Evolutionary conservation across 92 coral and sea anemone genomes (phyloP).

Genomic region (Porites cylindrica): DNA sequence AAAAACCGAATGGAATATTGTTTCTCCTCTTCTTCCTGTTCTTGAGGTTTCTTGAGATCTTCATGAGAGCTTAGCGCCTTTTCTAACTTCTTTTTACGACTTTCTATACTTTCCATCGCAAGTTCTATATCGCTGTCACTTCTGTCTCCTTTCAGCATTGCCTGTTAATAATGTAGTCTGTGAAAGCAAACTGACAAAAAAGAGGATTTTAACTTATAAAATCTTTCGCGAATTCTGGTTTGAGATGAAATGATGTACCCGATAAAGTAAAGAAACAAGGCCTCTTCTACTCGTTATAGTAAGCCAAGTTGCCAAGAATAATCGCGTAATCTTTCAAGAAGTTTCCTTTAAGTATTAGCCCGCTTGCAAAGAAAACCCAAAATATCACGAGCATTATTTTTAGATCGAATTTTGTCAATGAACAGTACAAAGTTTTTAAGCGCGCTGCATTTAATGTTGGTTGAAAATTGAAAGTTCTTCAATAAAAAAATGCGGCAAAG

Average conservation of each 20-base stretch:
- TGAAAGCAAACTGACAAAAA: background rate
- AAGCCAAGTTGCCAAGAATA: no score
- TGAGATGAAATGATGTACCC: no score
- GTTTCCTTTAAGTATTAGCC: background rate
- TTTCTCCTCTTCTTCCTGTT: constrained; percentile 22
- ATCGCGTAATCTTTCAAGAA: no score
- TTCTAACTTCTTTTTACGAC: background rate
- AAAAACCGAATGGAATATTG: constrained; percentile 41
- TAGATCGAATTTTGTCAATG: background rate
- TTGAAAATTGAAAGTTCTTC: no score
- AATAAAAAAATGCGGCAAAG: no score
- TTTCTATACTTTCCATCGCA: constrained; percentile 12
- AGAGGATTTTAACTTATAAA: background rate
- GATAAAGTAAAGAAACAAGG: no score
- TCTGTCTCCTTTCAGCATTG: constrained; percentile 18
- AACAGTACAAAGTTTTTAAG: background rate
- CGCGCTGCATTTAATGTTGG: no score
- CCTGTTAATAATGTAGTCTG: background rate
- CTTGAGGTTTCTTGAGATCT: constrained; percentile 9
- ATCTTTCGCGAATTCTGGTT: no score
- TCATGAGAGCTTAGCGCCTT: background rate
- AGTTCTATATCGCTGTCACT: constrained; percentile 5
- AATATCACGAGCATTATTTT: background rate
- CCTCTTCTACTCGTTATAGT: no score
- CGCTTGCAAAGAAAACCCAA: background rate